phyloP scores from a whole-genome alignment of 2,113 vertebrate genomes.

The Pavo muticus region DNA sequence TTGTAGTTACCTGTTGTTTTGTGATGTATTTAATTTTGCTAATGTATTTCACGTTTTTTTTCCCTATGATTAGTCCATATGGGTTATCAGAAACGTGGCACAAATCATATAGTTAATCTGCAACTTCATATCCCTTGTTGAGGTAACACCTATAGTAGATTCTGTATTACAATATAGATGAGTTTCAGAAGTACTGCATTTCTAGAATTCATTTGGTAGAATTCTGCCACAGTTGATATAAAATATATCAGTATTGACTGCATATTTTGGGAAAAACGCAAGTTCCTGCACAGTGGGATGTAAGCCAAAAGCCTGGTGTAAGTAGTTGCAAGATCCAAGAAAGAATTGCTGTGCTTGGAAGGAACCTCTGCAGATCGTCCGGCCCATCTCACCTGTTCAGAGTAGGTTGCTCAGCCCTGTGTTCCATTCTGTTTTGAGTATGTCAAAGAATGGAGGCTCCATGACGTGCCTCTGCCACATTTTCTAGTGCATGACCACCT shows the following conservation, averaged over 20 bases:
- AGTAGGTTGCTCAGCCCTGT: background rate
- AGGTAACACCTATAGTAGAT: background rate
- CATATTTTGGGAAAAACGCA: background rate
- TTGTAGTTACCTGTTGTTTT: background rate
- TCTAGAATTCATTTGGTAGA: background rate
- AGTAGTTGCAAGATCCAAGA: background rate
- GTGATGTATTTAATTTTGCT: background rate
- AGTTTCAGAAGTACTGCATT: background rate
- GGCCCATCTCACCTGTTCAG: background rate
- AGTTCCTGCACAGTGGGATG: background rate
- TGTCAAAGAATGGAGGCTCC: background rate
- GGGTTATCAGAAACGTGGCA: background rate
- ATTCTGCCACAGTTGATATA: background rate
- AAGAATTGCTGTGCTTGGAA: background rate
- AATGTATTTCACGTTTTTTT: background rate
- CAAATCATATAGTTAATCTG: background rate
- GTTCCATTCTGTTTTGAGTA: background rate
- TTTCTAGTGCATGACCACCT: background rate
- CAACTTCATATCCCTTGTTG: background rate
- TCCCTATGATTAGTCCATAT: background rate
- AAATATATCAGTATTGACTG: background rate
- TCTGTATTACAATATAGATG: background rate
- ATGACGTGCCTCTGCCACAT: accelerated
- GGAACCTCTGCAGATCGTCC: background rate
- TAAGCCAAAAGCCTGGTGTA: background rate